Conservation (phyloP, 2,888 invertebrate genomes). For the Acleris sparsana region DNA sequence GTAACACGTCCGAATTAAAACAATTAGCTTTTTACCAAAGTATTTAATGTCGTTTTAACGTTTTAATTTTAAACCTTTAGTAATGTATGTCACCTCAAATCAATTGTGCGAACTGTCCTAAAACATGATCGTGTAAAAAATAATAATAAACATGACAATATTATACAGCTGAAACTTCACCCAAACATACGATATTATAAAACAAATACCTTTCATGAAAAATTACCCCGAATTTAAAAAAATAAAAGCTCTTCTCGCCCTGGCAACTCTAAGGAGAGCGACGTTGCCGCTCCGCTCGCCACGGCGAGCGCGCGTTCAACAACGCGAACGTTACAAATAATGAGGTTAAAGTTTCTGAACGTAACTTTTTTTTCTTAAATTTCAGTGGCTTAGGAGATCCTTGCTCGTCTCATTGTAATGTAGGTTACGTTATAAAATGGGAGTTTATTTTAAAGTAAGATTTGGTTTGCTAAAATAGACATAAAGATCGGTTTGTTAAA, state of each 20-base stretch:
- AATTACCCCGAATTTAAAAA: slow-evolving; percentile 49
- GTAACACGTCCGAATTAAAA: no score
- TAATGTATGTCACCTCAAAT: no score
- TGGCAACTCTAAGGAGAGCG: slow-evolving; percentile 63
- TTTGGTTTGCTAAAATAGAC: background rate
- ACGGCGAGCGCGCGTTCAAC: slow-evolving; percentile 49
- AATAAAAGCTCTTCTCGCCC: slow-evolving; percentile 56
- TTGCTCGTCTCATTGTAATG: slow-evolving; percentile 15
- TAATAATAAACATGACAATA: no score
- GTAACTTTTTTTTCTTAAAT: slow-evolving; percentile 65
- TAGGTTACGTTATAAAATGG: background rate
- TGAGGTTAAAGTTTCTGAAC: slow-evolving; percentile 81
- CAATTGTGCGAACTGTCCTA: no score
- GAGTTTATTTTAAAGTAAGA: background rate
- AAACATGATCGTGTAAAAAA: no score
- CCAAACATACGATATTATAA: background rate
- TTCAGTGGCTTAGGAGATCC: slow-evolving; percentile 45
- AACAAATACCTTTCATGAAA: slow-evolving; percentile 1
- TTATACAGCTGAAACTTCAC: no score
- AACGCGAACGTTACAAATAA: slow-evolving; percentile 64
- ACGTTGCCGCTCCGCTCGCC: slow-evolving; percentile 72
- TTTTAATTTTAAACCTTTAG: no score
- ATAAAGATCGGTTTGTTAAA: background rate
- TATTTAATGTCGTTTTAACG: no score
- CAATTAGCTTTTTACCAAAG: no score